These are phyloP conservation scores for Pelobates fuscus DNA, from an alignment of 2,113 vertebrate genomes.

Conservation along the genomic window DNA sequence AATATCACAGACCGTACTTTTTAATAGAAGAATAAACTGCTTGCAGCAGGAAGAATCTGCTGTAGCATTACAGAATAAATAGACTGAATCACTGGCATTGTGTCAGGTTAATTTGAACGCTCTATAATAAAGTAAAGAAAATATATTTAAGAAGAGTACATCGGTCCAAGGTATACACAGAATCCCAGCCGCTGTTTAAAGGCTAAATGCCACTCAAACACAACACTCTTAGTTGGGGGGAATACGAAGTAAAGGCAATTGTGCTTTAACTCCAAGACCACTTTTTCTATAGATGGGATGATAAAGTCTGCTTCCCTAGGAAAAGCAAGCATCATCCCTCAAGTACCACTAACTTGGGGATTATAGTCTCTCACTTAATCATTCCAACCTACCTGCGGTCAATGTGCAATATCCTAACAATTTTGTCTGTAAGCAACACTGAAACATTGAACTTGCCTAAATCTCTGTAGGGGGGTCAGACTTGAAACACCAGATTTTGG, in stretches of 20 bases:
- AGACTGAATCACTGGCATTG: conserved; percentile 23
- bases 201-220: neutral
- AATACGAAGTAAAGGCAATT: neutral
- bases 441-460: neutral
- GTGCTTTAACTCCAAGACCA: too few species aligned
- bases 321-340: neutral
- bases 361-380: neutral
- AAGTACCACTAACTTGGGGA: neutral
- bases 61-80: neutral
- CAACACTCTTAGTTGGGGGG: neutral
- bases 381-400: neutral
- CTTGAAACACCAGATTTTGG: neutral
- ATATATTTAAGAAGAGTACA: conserved; percentile 24
- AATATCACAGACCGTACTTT: neutral
- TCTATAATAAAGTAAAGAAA: conserved; percentile 37
- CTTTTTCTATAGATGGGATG: too few species aligned
- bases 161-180: conserved; percentile 21
- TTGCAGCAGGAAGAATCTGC: conserved; percentile 5
- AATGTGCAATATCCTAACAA: neutral
- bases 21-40: conserved; percentile 18
- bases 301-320: neutral
- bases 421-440: neutral
- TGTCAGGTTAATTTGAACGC: conserved; percentile 23
- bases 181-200: neutral
- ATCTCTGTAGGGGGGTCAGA: neutral